phyloP scores from a whole-genome alignment of 2,113 vertebrate species.

The Xenus cinereus region DNA sequence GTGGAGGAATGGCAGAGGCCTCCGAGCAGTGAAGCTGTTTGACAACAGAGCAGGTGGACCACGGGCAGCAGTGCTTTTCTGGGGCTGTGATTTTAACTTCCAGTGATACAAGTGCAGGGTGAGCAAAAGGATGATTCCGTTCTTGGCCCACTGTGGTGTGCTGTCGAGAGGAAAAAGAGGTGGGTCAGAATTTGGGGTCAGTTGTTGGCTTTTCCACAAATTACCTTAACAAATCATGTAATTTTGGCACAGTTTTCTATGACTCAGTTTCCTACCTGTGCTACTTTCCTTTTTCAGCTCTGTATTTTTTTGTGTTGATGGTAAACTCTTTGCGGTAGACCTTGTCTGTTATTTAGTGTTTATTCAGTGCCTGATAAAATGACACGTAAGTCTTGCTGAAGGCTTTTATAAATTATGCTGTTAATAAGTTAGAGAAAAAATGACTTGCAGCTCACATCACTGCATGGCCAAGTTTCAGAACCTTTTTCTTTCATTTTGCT shows the following conservation, averaged over 20 bases:
- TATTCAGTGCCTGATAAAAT: background rate
- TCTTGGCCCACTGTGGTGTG: background rate
- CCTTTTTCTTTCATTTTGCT: conserved; percentile 2
- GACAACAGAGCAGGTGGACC: background rate
- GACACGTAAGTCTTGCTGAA: background rate
- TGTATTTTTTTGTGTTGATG: background rate
- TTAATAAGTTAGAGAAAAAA: conserved; percentile 19
- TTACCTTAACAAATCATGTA: background rate
- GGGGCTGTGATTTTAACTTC: background rate
- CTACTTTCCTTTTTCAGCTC: background rate
- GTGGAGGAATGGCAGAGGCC: background rate
- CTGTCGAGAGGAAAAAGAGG: background rate
- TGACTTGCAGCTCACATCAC: background rate
- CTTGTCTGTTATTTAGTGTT: conserved; percentile 1
- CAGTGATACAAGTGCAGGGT: background rate
- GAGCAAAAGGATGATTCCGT: background rate
- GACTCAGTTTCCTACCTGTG: background rate
- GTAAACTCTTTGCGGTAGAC: background rate
- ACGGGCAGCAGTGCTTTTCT: background rate
- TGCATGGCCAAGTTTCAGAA: background rate
- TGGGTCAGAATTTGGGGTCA: background rate
- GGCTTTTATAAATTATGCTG: conserved; percentile 6
- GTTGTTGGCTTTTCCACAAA: background rate
- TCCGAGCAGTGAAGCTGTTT: background rate
- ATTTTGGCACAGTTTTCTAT: background rate